Conservation (phyloP, 2,113 vertebrate genomes). For the Pungitius pungitius region DNA sequence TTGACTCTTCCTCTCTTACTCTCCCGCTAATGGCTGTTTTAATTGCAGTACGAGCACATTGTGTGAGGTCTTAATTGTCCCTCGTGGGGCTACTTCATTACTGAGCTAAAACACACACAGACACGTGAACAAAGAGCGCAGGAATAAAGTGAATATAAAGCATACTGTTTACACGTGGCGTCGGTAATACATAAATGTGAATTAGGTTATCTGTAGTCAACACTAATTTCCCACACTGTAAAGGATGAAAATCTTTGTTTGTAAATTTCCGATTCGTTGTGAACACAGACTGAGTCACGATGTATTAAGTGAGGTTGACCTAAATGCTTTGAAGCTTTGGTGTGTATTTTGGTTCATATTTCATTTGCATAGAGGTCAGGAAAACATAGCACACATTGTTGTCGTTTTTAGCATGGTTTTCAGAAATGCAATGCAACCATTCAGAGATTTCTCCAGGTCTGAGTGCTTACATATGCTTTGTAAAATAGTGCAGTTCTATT, state of each 20-base stretch:
- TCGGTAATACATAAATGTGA: slow-evolving; percentile 26
- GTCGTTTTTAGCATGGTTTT: not conserved
- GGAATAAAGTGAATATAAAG: slow-evolving; percentile 13
- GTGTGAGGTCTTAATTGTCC: slow-evolving; percentile 68
- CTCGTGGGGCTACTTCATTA: slow-evolving; percentile 59
- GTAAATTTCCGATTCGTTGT: slow-evolving; percentile 23
- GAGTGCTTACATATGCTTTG: not conserved
- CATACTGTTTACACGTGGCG: not conserved
- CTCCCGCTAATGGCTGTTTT: slow-evolving; percentile 62
- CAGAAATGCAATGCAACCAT: not conserved
- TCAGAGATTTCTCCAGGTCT: not conserved
- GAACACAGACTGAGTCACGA: slow-evolving; percentile 24
- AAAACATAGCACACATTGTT: not conserved
- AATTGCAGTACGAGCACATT: slow-evolving; percentile 72
- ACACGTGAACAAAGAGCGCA: slow-evolving; percentile 10
- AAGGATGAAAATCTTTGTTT: slow-evolving; percentile 17
- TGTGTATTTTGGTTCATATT: not conserved
- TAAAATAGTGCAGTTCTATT: not conserved
- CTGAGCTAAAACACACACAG: slow-evolving; percentile 33
- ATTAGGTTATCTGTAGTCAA: slow-evolving; percentile 19
- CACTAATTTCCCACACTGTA: slow-evolving; percentile 4
- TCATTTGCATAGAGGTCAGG: not conserved
- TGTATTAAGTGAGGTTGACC: slow-evolving; percentile 27
- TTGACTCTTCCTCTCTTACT: slow-evolving; percentile 30
- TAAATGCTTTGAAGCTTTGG: slow-evolving; percentile 25